Conservation (phyloP, 2,888 invertebrate species). For the Ceramica pisi region DNA sequence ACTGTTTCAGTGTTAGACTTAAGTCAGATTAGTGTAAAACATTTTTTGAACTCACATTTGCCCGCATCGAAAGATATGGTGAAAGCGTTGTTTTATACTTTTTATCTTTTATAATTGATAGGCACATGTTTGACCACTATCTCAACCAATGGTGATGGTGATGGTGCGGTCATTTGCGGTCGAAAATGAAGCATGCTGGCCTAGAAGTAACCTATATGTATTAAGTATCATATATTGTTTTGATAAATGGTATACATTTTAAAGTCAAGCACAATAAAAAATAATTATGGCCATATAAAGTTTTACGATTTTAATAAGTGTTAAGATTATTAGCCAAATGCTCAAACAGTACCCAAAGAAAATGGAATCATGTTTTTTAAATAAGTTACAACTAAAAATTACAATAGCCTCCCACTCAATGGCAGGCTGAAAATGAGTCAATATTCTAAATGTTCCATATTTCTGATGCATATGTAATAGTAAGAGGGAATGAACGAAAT, state of each 20-base stretch:
- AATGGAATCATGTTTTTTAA: conserved; percentile 36
- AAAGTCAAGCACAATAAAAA: too few relatives aligned
- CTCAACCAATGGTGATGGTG: too few relatives aligned
- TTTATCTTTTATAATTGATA: too few relatives aligned
- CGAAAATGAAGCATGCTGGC: too few relatives aligned
- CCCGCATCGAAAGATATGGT: background rate
- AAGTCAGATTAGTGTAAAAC: background rate
- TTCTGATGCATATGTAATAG: conserved; percentile 40
- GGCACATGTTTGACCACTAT: too few relatives aligned
- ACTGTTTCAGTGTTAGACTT: conserved; percentile 30
- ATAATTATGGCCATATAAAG: background rate
- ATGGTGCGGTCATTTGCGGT: too few relatives aligned
- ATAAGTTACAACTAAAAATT: conserved; percentile 24
- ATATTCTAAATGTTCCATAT: conserved; percentile 33
- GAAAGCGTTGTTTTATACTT: background rate
- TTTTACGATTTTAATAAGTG: background rate
- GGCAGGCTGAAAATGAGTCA: conserved; percentile 17
- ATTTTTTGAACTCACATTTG: background rate
- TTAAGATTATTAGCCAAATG: background rate
- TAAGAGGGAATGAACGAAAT: conserved; percentile 51
- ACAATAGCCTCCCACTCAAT: conserved; percentile 10
- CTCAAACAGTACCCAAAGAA: conserved; percentile 29
- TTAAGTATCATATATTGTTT: background rate
- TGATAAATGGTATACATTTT: background rate
- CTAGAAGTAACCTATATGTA: too few relatives aligned